These are phyloP conservation scores for Stegodyphus dumicola DNA, from an alignment of 1,140 invertebrate genomes.

Conservation along the genomic window DNA sequence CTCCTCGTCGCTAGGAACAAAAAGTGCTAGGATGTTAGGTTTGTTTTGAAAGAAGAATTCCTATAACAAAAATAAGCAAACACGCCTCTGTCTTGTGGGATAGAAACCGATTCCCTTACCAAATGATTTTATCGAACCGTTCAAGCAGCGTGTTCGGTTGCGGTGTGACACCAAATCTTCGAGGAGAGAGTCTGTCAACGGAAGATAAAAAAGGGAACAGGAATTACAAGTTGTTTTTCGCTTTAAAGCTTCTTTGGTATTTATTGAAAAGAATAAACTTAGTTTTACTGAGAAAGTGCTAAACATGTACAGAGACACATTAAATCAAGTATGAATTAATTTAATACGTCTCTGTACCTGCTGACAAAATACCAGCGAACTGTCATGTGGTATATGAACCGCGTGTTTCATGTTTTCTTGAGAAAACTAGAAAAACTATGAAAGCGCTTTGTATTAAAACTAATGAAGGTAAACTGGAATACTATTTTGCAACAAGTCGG, in stretches of 20 bases:
- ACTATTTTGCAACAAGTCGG: no score
- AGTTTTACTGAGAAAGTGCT: no score
- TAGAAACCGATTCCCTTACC: conserved; percentile 35
- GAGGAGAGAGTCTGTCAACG: background rate
- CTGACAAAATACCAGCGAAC: no score
- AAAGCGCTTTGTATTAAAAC: no score
- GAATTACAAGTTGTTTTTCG: background rate
- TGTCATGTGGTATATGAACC: no score
- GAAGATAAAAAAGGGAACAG: background rate
- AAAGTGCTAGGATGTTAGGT: conserved; percentile 43
- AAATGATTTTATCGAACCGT: conserved; percentile 55
- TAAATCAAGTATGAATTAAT: no score
- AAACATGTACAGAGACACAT: no score
- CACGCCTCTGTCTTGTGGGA: conserved; percentile 40
- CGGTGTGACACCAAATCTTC: conserved; percentile 29
- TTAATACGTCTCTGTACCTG: no score
- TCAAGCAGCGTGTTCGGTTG: conserved; percentile 6
- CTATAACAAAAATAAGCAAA: conserved; percentile 45
- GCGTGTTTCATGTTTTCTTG: no score
- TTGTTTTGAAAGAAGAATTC: conserved; percentile 49
- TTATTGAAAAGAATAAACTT: no score
- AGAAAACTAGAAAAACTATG: no score
- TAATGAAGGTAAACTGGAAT: no score
- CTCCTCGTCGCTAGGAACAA: conserved; percentile 10
- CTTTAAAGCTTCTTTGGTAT: background rate